These are phyloP conservation scores for Copidosoma aretas DNA, from an alignment of 2,888 invertebrate species.

Conservation along the genomic window DNA sequence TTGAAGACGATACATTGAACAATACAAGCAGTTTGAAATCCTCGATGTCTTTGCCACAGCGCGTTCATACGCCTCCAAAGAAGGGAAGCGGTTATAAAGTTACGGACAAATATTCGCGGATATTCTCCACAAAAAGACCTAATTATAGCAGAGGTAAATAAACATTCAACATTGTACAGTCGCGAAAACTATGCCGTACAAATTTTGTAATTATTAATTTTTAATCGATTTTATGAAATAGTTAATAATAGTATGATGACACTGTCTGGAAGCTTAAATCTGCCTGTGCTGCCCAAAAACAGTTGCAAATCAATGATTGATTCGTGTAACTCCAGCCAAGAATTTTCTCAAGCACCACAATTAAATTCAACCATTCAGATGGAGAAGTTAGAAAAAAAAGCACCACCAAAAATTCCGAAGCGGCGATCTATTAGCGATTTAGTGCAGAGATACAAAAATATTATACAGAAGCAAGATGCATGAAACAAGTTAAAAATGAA, in stretches of 20 bases:
- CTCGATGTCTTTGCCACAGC: slow-evolving; percentile 13
- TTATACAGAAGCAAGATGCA: slow-evolving; percentile 39
- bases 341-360: slow-evolving; percentile 34
- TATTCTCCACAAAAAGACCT: slow-evolving; percentile 47
- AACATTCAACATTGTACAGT: background rate
- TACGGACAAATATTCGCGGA: slow-evolving; percentile 51
- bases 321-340: slow-evolving; percentile 35
- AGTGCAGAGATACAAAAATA: slow-evolving; percentile 55
- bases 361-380: slow-evolving; percentile 24
- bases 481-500: background rate
- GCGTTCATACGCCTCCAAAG: slow-evolving; percentile 32
- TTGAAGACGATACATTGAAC: slow-evolving; percentile 43
- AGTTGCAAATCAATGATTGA: slow-evolving; percentile 24
- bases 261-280: slow-evolving; percentile 8
- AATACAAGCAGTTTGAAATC: slow-evolving; percentile 36
- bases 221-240: slow-evolving; percentile 36
- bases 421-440: slow-evolving; percentile 57
- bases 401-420: slow-evolving; percentile 29
- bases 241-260: slow-evolving; percentile 46
- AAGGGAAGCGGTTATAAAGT: slow-evolving; percentile 37
- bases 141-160: slow-evolving; percentile 36
- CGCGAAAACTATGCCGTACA: too few species aligned
- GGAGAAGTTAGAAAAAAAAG: slow-evolving; percentile 18
- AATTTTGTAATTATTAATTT: background rate
- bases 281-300: background rate